These are phyloP conservation scores for Miichthys miiuy DNA, from an alignment of 2,797 vertebrate species.

Conservation along the genomic window DNA sequence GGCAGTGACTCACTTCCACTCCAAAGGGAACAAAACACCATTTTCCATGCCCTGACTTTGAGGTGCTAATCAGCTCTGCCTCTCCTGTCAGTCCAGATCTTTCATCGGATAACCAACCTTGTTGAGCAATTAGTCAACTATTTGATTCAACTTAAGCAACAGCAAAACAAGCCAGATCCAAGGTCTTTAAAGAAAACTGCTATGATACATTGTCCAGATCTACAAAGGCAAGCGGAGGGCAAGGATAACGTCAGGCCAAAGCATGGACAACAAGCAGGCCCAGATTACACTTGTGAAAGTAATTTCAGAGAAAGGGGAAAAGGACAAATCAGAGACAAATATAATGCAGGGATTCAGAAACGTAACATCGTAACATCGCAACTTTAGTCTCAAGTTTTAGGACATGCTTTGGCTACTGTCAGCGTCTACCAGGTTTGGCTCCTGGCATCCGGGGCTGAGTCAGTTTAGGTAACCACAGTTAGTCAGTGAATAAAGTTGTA, in stretches of 20 bases:
- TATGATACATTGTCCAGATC: conserved; percentile 44
- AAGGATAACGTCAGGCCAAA: conserved; percentile 19
- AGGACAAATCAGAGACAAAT: background rate
- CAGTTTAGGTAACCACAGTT: no score
- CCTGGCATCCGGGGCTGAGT: no score
- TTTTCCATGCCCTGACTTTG: background rate
- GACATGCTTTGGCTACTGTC: background rate
- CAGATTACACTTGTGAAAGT: conserved; percentile 13
- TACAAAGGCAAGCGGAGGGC: conserved; percentile 6
- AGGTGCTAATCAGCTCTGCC: background rate
- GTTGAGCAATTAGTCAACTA: conserved; percentile 31
- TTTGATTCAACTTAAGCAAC: conserved; percentile 26
- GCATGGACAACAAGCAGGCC: conserved; percentile 26
- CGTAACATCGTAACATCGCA: background rate
- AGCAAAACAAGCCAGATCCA: conserved; percentile 19
- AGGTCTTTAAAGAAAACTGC: conserved; percentile 33
- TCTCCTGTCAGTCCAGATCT: background rate
- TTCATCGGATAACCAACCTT: conserved; percentile 29
- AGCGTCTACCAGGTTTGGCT: no score
- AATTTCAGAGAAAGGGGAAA: background rate
- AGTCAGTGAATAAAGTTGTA: no score
- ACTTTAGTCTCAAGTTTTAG: conserved; percentile 12
- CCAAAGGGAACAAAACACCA: background rate
- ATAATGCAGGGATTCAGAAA: conserved; percentile 31
- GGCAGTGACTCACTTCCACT: background rate